A percentile compares a stretch with the other conserved stretches of the same genome.
Conservation (phyloP, 2,113 vertebrate species). For the Clarias macrocephalus region DNA sequence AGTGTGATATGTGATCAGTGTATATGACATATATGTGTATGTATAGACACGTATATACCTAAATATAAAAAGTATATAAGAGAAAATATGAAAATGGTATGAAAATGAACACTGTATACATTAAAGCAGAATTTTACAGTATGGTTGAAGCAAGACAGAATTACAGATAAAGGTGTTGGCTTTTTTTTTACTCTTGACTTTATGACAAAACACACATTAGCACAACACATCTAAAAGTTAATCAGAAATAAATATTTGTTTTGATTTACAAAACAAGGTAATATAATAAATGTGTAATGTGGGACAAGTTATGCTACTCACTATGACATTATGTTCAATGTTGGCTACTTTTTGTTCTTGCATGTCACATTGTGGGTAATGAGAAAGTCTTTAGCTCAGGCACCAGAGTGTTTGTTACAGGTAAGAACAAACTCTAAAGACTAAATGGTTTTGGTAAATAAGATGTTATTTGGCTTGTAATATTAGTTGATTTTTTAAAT, state of each 20-base stretch:
- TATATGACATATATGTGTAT: too few relatives aligned
- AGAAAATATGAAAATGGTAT: too few relatives aligned
- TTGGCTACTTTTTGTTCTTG: constrained; percentile 23
- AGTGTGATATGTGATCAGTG: too few relatives aligned
- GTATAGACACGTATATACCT: too few relatives aligned
- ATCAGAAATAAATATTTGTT: not conserved
- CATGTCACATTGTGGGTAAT: constrained; percentile 31
- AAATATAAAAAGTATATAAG: too few relatives aligned
- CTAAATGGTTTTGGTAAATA: not conserved
- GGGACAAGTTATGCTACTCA: not conserved
- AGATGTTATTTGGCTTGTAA: not conserved
- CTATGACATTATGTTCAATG: not conserved
- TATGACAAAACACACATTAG: not conserved
- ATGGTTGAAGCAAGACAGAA: not conserved
- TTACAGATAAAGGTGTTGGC: not conserved
- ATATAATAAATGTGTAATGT: not conserved
- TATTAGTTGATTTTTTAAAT: not conserved
- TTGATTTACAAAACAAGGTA: not conserved
- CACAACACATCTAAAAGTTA: not conserved
- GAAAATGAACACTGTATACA: not conserved
- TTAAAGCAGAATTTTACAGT: not conserved
- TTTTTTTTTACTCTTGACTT: not conserved
- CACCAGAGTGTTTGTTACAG: constrained; percentile 33
- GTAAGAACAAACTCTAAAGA: constrained; percentile 31
- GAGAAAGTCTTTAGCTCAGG: constrained; percentile 39